A percentile compares a stretch with the other conserved stretches of the same genome.
Conservation (phyloP, 2,113 vertebrate species). For the Australoheros scitulus region DNA sequence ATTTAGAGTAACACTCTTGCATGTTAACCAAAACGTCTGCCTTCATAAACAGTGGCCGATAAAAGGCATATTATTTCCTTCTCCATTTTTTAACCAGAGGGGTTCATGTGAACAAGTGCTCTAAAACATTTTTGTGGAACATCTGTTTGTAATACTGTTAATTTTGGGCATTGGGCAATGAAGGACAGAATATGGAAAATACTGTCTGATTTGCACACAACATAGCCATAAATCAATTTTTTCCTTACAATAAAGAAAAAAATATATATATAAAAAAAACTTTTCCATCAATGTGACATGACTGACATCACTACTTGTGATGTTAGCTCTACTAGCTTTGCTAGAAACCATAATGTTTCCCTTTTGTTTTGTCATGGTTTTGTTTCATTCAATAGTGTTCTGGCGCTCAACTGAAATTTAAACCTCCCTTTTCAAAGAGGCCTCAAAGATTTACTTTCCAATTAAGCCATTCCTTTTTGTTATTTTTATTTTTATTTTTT, state of each 20-base stretch:
- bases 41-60: neutral
- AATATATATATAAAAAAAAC: neutral
- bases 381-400: constrained; percentile 11
- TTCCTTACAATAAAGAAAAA: neutral
- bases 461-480: constrained; percentile 49
- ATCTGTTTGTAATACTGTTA: constrained; percentile 72
- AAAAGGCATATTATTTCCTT: neutral
- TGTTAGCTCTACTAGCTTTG: neutral
- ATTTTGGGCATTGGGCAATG: constrained; percentile 24
- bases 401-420: constrained; percentile 22
- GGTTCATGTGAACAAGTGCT: constrained; percentile 55
- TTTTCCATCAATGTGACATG: constrained; percentile 27
- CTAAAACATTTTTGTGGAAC: constrained; percentile 43
- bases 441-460: constrained; percentile 59
- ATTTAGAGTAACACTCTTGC: too few relatives aligned
- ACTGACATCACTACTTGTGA: neutral
- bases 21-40: too few relatives aligned
- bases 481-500: constrained; percentile 11
- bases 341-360: neutral
- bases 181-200: constrained; percentile 27
- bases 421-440: constrained; percentile 49
- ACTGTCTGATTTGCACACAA: constrained; percentile 57
- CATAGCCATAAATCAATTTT: constrained; percentile 45
- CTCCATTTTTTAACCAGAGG: constrained; percentile 8
- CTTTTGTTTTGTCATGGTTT: neutral